Conservation (phyloP, 1,140 invertebrate species). For the Drosophila nasuta region DNA sequence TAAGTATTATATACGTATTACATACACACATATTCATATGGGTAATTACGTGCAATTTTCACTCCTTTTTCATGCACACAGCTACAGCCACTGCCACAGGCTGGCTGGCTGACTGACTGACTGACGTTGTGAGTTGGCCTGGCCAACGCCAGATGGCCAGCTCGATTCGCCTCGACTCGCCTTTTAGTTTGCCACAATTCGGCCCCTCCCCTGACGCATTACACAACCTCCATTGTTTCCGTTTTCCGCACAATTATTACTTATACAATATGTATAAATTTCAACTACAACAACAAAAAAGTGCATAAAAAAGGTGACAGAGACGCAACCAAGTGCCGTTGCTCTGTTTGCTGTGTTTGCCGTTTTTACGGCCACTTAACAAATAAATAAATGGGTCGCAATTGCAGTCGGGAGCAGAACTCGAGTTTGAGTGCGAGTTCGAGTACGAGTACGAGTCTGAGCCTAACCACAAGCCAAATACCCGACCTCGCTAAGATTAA, state of each 20-base stretch:
- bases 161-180: conserved; percentile 10
- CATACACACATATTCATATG: conserved; percentile 32
- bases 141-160: conserved; percentile 53
- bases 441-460: neutral
- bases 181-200: neutral
- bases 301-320: conserved; percentile 53
- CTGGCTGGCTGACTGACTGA: conserved; percentile 48
- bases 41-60: conserved; percentile 82
- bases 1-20: neutral
- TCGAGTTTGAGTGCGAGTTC: neutral
- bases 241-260: conserved; percentile 84
- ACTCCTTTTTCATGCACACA: conserved; percentile 69
- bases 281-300: conserved; percentile 21
- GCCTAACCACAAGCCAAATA: conserved; percentile 61
- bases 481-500: conserved; percentile 65
- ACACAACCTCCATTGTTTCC: conserved; percentile 83
- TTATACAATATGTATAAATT: conserved; percentile 83
- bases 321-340: conserved; percentile 45
- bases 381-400: conserved; percentile 80
- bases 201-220: conserved; percentile 67
- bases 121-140: conserved; percentile 48
- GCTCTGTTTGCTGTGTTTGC: conserved; percentile 43
- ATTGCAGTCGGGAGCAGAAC: conserved; percentile 53
- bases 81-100: conserved; percentile 45
- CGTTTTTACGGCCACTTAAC: conserved; percentile 82